These are phyloP conservation scores for Cerceris ruficornis DNA, from an alignment of 2,888 invertebrate genomes.

Conservation along the genomic window DNA sequence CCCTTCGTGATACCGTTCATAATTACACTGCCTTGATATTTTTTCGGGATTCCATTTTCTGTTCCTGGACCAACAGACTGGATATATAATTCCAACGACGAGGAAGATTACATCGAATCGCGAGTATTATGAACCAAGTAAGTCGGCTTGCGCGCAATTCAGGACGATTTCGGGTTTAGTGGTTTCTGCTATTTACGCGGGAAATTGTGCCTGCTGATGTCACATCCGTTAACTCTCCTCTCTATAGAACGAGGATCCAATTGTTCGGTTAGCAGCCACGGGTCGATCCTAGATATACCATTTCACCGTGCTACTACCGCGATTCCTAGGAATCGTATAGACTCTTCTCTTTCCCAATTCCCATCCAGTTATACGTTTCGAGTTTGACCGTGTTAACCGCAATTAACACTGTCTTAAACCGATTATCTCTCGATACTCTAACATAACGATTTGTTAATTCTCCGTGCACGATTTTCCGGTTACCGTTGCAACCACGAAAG, in stretches of 20 bases:
- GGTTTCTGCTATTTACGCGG: conserved; percentile 80
- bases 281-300: conserved; percentile 58
- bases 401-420: neutral
- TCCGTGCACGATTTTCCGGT: no score
- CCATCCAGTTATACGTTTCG: neutral
- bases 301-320: conserved; percentile 10
- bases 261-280: conserved; percentile 66
- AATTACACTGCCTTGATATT: neutral
- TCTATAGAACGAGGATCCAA: conserved; percentile 59
- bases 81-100: neutral
- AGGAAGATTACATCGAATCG: conserved; percentile 43
- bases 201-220: conserved; percentile 81
- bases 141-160: conserved; percentile 72
- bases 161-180: conserved; percentile 79
- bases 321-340: conserved; percentile 16
- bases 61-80: conserved; percentile 10
- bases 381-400: neutral
- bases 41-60: conserved; percentile 13
- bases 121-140: conserved; percentile 72
- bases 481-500: no score
- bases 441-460: no score
- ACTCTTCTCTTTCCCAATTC: neutral
- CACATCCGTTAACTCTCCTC: conserved; percentile 77
- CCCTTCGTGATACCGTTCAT: no score
- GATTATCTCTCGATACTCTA: no score